phyloP scores from a whole-genome alignment of 2,888 invertebrate genomes.

The Petrophora chlorosata region DNA sequence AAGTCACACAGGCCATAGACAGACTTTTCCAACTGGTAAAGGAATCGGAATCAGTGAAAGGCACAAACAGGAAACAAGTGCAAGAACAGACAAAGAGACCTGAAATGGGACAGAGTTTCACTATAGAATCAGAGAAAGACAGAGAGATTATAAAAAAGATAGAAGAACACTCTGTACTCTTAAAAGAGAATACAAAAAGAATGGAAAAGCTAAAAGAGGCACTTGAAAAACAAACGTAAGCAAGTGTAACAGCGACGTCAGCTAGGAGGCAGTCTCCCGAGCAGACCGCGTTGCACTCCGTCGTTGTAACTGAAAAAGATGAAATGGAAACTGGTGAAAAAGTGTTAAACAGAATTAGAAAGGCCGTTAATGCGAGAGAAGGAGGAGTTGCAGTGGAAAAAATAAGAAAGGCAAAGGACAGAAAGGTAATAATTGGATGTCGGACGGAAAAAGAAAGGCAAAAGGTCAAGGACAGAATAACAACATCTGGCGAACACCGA shows the following conservation, averaged over 20 bases:
- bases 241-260: neutral
- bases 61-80: neutral
- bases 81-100: neutral
- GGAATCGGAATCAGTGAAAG: neutral
- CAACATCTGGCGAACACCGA: too few species aligned
- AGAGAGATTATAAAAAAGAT: neutral
- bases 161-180: neutral
- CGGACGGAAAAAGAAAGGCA: constrained; percentile 1
- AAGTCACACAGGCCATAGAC: neutral
- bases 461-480: constrained; percentile 4
- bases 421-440: constrained; percentile 12
- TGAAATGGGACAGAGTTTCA: too few species aligned
- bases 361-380: constrained; percentile 15
- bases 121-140: neutral
- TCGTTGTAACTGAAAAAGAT: neutral
- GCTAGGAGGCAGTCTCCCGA: neutral
- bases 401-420: constrained; percentile 13
- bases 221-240: neutral
- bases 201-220: neutral
- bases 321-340: constrained; percentile 8
- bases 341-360: neutral
- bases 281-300: constrained; percentile 6
- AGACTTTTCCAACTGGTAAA: neutral
- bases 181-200: neutral
- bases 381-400: constrained; percentile 3